These are phyloP conservation scores for Drosophila quinaria DNA, from an alignment of 2,888 invertebrate species.

Conservation along the genomic window DNA sequence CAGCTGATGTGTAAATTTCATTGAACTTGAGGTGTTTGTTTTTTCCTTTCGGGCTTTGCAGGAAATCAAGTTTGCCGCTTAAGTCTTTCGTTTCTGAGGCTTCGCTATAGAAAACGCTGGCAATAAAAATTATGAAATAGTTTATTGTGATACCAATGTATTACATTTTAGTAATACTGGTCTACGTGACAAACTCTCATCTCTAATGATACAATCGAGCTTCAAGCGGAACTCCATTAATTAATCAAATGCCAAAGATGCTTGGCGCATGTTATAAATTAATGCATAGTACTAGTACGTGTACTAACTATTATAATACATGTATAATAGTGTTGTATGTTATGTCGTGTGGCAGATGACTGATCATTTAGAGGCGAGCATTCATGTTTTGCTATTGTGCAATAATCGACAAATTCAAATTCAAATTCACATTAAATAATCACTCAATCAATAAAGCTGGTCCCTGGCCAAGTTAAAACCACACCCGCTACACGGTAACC, in stretches of 20 bases:
- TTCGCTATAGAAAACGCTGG: constrained; percentile 43
- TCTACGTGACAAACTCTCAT: constrained; percentile 52
- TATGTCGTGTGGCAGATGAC: constrained; percentile 10
- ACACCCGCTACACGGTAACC: constrained; percentile 51
- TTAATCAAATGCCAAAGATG: constrained; percentile 46
- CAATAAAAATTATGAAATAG: constrained; percentile 32
- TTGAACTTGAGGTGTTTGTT: constrained; percentile 23
- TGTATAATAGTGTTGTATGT: not conserved
- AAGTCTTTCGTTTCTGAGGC: constrained; percentile 65
- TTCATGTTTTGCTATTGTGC: constrained; percentile 2
- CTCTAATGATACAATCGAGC: constrained; percentile 22
- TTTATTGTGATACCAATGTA: constrained; percentile 52
- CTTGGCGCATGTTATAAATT: constrained; percentile 39
- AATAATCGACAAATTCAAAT: constrained; percentile 1
- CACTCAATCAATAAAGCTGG: constrained; percentile 41
- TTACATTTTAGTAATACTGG: constrained; percentile 37
- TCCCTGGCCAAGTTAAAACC: constrained; percentile 65
- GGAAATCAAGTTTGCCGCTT: constrained; percentile 72
- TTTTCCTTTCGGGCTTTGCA: constrained; percentile 32
- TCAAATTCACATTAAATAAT: constrained; percentile 22
- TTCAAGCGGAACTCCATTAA: constrained; percentile 33
- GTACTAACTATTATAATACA: constrained; percentile 3
- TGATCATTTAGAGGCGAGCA: constrained; percentile 8
- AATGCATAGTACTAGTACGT: constrained; percentile 17
- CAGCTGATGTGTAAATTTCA: constrained; percentile 25